Base-by-base conservation (phyloP, 2,797 vertebrate species). In the Eurystomus glaucurus region DNA sequence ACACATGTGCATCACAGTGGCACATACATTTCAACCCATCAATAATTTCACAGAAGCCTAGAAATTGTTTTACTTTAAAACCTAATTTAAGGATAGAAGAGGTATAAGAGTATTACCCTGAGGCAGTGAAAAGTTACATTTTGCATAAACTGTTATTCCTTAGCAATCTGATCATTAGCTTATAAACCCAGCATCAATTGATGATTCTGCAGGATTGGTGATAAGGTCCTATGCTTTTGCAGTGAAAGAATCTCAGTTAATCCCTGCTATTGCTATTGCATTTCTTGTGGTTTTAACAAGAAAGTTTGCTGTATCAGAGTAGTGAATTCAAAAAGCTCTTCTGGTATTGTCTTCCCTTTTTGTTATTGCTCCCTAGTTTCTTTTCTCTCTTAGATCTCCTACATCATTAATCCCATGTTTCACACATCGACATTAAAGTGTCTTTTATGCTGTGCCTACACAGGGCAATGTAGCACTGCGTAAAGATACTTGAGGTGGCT, bases 81-180 rank as follows among this genome's bases (percentile, higher is more conserved):
- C 13, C 11, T 82, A 62, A 66, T 87, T 82, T 85, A 58, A 41
- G 23, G 25, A 39, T 46, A 43, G 51, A 75, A 39, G 35, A 57
- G 4, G 10, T 51, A 45, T 85, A 45, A 79, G 20, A 45, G 5
- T 65, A 78, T 87, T 82, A 87, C 5, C 18, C 16, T 37, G 15
- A 81, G 58, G 26, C 35, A 91, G 50, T 45, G 45, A 74, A 65
- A 55, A 43, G 10, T 43, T 45, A 11, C 7, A 17, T 78, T 93
- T 93, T 93, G 41, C 15, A 69, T 69, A 55, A 92, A 75, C 14
- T 81, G 20, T 61, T 78, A 54, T 58, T 72, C 46, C 46, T 81
- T 31, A 84, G 16, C 35, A 33, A 93, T 43, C 58, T 60, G 69
- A 90, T 88, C 26, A 28, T 39, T 65, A 72, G 14, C 14, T 79